Percentiles rank a stretch among this genome's conserved stretches.
phyloP scores from a whole-genome alignment of 2,888 invertebrate genomes.

The Liodrosophila aerea region DNA sequence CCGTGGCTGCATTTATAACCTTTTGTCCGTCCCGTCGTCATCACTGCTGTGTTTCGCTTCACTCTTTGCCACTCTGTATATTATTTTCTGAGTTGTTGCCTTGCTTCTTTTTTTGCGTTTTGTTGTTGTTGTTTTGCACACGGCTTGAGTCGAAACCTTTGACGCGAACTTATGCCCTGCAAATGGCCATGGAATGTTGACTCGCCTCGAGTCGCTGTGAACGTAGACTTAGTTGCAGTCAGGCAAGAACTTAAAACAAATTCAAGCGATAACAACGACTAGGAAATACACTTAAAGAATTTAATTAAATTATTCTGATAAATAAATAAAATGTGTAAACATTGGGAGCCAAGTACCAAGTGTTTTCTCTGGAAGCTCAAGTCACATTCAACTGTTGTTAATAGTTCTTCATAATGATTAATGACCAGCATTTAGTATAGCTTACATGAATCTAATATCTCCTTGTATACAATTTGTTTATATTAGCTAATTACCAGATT shows the following conservation, averaged over 20 bases:
- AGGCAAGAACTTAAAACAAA: constrained; percentile 2
- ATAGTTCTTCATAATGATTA: no score
- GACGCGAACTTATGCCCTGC: constrained; percentile 80
- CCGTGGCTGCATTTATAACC: constrained; percentile 60
- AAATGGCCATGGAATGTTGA: constrained; percentile 75
- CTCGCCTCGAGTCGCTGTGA: constrained; percentile 51
- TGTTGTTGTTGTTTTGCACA: constrained; percentile 21
- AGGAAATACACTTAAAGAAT: constrained; percentile 35
- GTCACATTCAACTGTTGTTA: no score
- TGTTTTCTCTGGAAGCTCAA: no score
- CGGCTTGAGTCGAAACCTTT: constrained; percentile 69
- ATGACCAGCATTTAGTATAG: no score
- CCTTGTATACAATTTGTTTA: no score
- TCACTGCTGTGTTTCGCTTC: constrained; percentile 48
- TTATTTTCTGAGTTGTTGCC: constrained; percentile 21
- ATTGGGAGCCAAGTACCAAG: no score
- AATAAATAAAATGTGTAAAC: no score
- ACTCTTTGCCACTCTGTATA: constrained; percentile 56
- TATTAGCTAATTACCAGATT: not conserved
- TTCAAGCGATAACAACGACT: constrained; percentile 26
- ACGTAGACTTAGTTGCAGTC: constrained; percentile 25
- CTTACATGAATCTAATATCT: no score
- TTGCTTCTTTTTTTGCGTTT: constrained; percentile 12
- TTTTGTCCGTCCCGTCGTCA: constrained; percentile 43
- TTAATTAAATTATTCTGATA: constrained; percentile 10